Evolutionary conservation across 2,888 invertebrate genomes (phyloP).

Genomic region (Pegoplata infirma): DNA sequence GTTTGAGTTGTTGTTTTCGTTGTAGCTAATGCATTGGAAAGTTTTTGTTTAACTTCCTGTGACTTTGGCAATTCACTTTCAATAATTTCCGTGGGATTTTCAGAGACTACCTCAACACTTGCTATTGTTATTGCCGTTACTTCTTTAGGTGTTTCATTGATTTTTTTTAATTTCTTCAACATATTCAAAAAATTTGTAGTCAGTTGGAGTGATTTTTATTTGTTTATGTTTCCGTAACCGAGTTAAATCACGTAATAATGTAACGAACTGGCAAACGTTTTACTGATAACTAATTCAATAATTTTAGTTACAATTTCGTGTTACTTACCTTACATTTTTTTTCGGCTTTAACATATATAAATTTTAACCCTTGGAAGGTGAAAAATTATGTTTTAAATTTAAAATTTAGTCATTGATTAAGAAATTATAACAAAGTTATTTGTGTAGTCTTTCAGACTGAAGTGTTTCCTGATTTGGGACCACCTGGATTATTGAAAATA

Average conservation of each 20-base stretch:
- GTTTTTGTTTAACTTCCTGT: slow-evolving; percentile 6
- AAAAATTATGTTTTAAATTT: no score
- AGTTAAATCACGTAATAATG: slow-evolving; percentile 25
- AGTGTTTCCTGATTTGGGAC: no score
- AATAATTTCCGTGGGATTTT: slow-evolving; percentile 1
- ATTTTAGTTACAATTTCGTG: slow-evolving; percentile 57
- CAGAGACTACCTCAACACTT: slow-evolving; percentile 49
- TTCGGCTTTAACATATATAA: slow-evolving; percentile 8
- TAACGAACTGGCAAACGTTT: slow-evolving; percentile 61
- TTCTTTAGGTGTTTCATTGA: slow-evolving; percentile 33
- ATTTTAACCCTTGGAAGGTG: neutral
- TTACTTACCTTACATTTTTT: slow-evolving; percentile 55
- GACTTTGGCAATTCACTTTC: slow-evolving; percentile 31
- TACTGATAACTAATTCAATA: slow-evolving; percentile 60
- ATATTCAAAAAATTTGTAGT: slow-evolving; percentile 20
- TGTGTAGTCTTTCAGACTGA: no score
- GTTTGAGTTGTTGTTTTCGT: neutral
- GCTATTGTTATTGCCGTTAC: neutral
- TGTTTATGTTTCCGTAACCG: slow-evolving; percentile 21
- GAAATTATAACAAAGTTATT: no score
- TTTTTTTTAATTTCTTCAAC: slow-evolving; percentile 45
- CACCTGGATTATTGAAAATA: no score
- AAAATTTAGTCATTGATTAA: no score
- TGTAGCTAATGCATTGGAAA: neutral
- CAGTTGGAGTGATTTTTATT: neutral